phyloP scores from a whole-genome alignment of 1,140 invertebrate species.

The Hormaphis cornu region DNA sequence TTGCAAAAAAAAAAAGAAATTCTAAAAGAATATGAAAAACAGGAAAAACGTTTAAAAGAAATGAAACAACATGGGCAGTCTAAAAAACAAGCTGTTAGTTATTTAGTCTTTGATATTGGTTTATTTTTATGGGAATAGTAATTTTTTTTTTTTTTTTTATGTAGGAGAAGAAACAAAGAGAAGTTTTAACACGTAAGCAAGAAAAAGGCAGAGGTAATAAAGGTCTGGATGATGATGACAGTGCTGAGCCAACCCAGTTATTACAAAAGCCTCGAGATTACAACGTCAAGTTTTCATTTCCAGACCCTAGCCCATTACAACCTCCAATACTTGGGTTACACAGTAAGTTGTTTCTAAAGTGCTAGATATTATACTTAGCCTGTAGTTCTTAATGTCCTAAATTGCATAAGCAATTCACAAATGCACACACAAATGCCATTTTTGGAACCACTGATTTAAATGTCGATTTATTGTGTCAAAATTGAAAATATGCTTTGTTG shows the following conservation, averaged over 20 bases:
- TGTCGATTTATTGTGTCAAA: too few relatives aligned
- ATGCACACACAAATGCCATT: too few relatives aligned
- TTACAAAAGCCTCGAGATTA: slow-evolving; percentile 85
- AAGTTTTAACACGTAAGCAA: slow-evolving; percentile 84
- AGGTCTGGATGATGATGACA: slow-evolving; percentile 54
- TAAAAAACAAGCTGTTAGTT: slow-evolving; percentile 74
- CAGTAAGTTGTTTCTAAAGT: slow-evolving; percentile 38
- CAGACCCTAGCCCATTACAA: slow-evolving; percentile 85
- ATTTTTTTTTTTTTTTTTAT: slow-evolving; percentile 23
- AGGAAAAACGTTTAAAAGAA: slow-evolving; percentile 89
- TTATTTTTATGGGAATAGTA: not conserved
- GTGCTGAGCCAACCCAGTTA: slow-evolving; percentile 60
- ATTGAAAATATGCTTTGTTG: too few relatives aligned
- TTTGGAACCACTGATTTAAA: too few relatives aligned
- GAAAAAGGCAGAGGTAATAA: slow-evolving; percentile 74
- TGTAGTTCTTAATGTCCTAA: too few relatives aligned
- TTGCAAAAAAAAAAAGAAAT: slow-evolving; percentile 90
- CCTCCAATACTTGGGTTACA: slow-evolving; percentile 91
- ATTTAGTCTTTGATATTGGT: not conserved
- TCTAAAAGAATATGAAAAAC: slow-evolving; percentile 96
- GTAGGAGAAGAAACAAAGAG: slow-evolving; percentile 83
- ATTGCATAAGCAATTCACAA: too few relatives aligned
- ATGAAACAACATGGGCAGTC: slow-evolving; percentile 91
- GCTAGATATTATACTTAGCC: too few relatives aligned
- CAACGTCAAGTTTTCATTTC: slow-evolving; percentile 94